These are phyloP conservation scores for Euglossa dilemma DNA, from an alignment of 1,140 invertebrate genomes.

Conservation along the genomic window DNA sequence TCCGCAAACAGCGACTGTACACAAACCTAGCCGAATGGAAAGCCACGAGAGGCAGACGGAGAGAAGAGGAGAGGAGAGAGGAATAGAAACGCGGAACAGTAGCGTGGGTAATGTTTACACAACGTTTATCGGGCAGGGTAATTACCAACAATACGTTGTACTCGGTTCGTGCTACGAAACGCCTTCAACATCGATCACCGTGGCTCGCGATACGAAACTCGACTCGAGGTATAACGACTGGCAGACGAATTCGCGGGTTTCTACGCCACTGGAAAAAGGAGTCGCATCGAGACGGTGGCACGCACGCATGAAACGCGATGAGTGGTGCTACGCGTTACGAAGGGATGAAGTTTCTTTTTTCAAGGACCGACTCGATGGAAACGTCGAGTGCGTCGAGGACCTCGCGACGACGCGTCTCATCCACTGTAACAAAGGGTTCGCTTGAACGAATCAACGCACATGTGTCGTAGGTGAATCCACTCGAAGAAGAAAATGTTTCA, in stretches of 20 bases:
- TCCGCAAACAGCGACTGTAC: not conserved
- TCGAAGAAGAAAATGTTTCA: not conserved
- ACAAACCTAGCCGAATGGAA: not conserved
- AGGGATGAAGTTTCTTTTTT: not conserved
- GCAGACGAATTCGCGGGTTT: constrained; percentile 56
- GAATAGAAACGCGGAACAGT: not conserved
- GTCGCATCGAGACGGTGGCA: not conserved
- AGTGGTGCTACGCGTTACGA: not conserved
- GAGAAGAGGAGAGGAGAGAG: not conserved
- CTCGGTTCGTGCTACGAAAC: constrained; percentile 51
- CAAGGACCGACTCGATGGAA: not conserved
- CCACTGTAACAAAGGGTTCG: not conserved
- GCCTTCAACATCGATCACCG: constrained; percentile 71
- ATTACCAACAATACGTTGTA: constrained; percentile 57
- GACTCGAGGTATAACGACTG: constrained; percentile 43
- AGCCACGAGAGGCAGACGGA: not conserved
- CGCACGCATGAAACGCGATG: not conserved
- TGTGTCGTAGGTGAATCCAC: not conserved
- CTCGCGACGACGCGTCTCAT: not conserved
- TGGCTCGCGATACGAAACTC: constrained; percentile 44
- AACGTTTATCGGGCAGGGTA: constrained; percentile 65
- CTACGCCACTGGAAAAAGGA: constrained; percentile 21
- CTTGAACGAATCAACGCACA: not conserved
- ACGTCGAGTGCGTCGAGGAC: not conserved
- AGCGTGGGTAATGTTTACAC: constrained; percentile 62